phyloP scores from a whole-genome alignment of 2,888 invertebrate genomes.

The Apodemia duryi region DNA sequence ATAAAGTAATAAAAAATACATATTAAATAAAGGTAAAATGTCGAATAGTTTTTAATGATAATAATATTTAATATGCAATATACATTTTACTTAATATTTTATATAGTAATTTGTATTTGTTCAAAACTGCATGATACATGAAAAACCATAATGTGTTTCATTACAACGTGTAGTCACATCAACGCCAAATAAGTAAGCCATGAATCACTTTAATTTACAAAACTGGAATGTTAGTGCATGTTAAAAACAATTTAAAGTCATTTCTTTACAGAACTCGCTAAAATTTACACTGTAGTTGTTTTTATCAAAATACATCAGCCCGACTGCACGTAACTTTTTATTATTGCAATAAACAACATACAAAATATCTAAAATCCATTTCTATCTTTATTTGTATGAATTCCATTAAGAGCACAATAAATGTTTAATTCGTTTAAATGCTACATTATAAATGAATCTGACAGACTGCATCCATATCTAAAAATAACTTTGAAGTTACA shows the following conservation, averaged over 20 bases:
- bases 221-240: too few relatives aligned
- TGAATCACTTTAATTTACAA: not conserved
- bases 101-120: too few relatives aligned
- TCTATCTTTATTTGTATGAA: conserved; percentile 31
- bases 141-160: too few relatives aligned
- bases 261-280: too few relatives aligned
- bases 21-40: too few relatives aligned
- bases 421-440: conserved; percentile 47
- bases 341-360: conserved; percentile 40
- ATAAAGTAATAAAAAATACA: too few relatives aligned
- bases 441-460: conserved; percentile 58
- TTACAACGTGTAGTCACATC: too few relatives aligned
- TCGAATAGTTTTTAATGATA: not conserved
- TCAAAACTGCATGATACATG: too few relatives aligned
- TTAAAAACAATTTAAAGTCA: too few relatives aligned
- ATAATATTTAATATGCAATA: not conserved
- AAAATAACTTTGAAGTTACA: conserved; percentile 58
- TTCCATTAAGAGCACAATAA: conserved; percentile 45
- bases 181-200: not conserved
- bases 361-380: conserved; percentile 52
- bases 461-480: conserved; percentile 42
- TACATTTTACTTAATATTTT: too few relatives aligned
- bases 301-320: not conserved
- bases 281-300: not conserved
- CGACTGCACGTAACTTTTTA: not conserved